Evolutionary conservation across 1,140 invertebrate species (phyloP), one percentile per base, ranked within the genome.

Genomic region (Mesaphorura yosii): DNA sequence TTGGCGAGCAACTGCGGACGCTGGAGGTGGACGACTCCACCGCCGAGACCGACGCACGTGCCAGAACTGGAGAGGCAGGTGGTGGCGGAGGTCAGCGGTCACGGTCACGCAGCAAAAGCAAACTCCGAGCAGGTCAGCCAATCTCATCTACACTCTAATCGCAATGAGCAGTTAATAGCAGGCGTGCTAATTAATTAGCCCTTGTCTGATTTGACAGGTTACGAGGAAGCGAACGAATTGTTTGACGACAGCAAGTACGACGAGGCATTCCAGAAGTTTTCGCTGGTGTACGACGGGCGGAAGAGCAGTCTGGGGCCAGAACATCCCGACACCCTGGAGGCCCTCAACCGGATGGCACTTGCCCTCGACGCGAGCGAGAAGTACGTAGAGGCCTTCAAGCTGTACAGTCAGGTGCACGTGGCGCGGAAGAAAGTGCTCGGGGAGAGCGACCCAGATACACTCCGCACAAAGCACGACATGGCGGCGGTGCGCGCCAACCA

Each of bases 391-490:
- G 51, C 50, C 19, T 48, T 57, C 7, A 57, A 48, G 44, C 3
- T 42, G 26, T 57, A 57, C 45, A 40, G 28, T 26, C 49, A 57
- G 44, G 55, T 57, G 5, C 49, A 45, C 15, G 34, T 37, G 31
- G 38, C 17, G 6, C 22, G 55, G 34, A 52, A 42, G 27, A 20
- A 19, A 5, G 48, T 48, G 1, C 23, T 57, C 0, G 55, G 55
- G 2, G 49, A 57, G 31, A 34, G 42, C 12, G 5, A 57, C 27
- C 19, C 20, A n/a, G 55, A 52, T 7, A 57, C 55, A 2, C 19
- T 57, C 0, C 26, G 41, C 12, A 52, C 50, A 6, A 22, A 48
- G 26, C 44, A 58, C 45, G 42, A 58, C 46, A 53, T 58, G 45
- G 56, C 50, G n/a, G 41, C 39, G 12, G 45, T 49, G 12, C 26